A percentile compares a stretch with the other conserved stretches of the same genome.
These are phyloP conservation scores for Pipistrellus pygmaeus DNA, from an alignment of 2,797 vertebrate species.

Conservation along the genomic window DNA sequence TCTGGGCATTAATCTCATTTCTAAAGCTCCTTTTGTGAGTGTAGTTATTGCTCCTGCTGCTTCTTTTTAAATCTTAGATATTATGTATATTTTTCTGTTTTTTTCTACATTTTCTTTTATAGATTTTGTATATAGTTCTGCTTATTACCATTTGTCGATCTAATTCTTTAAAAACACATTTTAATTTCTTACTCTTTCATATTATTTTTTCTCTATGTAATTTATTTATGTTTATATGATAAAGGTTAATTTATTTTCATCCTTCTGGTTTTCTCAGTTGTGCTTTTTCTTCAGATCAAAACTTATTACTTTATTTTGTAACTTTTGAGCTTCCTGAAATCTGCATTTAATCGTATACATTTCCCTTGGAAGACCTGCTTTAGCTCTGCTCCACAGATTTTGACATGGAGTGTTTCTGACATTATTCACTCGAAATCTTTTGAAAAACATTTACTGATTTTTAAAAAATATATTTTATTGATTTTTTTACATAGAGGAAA, in stretches of 20 bases:
- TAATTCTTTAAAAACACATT: neutral
- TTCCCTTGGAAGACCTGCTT: neutral
- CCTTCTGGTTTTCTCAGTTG: neutral
- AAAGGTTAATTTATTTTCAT: neutral
- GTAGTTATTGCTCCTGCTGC: neutral
- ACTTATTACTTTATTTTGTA: neutral
- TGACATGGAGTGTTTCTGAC: neutral
- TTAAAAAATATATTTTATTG: neutral
- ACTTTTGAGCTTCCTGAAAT: neutral
- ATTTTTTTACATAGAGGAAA: too few species aligned
- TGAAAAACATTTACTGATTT: constrained; percentile 18
- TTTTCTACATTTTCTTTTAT: neutral
- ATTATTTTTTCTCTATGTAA: neutral
- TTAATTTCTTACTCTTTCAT: neutral
- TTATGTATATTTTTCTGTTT: neutral
- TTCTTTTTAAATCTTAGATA: neutral
- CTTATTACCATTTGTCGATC: neutral
- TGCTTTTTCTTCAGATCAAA: neutral
- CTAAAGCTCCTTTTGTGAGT: neutral
- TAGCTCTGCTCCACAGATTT: neutral
- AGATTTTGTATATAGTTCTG: neutral
- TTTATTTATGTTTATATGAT: neutral
- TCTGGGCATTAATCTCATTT: neutral
- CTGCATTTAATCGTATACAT: neutral
- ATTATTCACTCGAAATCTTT: constrained; percentile 32